Evolutionary conservation across 30 jellyfish, hydroid and myxozoan species (phyloP).

Genomic region (Hydra vulgaris): DNA sequence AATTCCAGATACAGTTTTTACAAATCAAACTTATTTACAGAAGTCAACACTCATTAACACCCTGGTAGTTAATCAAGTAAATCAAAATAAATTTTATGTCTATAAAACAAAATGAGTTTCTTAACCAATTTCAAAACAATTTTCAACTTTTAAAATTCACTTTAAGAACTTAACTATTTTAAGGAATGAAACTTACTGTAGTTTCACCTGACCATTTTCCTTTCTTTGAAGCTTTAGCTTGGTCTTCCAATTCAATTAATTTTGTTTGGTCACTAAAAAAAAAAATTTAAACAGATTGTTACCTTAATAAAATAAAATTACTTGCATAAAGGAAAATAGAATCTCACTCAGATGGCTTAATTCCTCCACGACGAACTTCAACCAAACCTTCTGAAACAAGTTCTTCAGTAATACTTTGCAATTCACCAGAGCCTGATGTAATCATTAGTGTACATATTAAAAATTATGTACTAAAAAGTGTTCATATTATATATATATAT

Average conservation of each 20-base stretch:
- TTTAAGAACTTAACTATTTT: not conserved
- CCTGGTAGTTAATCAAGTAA: too few relatives aligned
- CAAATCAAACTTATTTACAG: too few relatives aligned
- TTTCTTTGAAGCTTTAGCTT: constrained; percentile 61
- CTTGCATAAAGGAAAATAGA: not conserved
- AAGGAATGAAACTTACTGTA: constrained; percentile 22
- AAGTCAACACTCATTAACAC: too few relatives aligned
- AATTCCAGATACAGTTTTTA: too few relatives aligned
- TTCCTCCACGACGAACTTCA: constrained; percentile 77
- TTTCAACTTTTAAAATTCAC: too few relatives aligned
- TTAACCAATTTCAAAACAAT: too few relatives aligned
- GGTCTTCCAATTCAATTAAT: constrained; percentile 64
- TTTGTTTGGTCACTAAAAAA: constrained; percentile 54
- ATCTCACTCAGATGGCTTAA: constrained; percentile 82
- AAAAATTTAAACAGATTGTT: not conserved
- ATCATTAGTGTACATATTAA: not conserved
- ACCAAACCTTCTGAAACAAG: constrained; percentile 93
- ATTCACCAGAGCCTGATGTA: constrained; percentile 52
- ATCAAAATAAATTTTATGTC: too few relatives aligned
- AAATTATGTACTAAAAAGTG: too few relatives aligned
- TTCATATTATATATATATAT: too few relatives aligned
- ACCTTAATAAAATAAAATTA: not conserved
- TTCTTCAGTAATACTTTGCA: constrained; percentile 44
- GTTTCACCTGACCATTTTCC: constrained; percentile 92
- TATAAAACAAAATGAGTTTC: too few relatives aligned